Conservation (phyloP, 2,113 vertebrate species). For the Grammomys surdaster region DNA sequence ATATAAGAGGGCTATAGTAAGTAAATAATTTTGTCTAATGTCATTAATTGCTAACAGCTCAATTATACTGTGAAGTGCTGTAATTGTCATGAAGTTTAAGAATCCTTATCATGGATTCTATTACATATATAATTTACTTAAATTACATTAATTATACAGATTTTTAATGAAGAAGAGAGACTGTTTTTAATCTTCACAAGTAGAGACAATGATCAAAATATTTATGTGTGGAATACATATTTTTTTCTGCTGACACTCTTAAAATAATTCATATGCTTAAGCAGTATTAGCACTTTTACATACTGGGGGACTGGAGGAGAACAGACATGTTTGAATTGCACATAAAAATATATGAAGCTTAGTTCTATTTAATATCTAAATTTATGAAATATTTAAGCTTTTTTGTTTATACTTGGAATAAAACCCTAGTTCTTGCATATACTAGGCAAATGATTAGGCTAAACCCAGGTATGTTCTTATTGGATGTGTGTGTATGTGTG, state of each 20-base stretch:
- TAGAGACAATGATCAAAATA: constrained; percentile 79
- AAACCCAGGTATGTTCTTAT: neutral
- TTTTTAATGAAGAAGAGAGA: constrained; percentile 71
- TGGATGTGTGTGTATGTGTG: neutral
- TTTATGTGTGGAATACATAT: constrained; percentile 73
- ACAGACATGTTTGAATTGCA: constrained; percentile 30
- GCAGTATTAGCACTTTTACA: constrained; percentile 62
- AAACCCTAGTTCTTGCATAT: neutral
- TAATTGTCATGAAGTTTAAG: constrained; percentile 72
- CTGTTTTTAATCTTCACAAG: constrained; percentile 71
- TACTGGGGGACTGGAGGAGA: neutral
- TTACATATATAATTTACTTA: constrained; percentile 77
- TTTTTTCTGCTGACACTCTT: constrained; percentile 72
- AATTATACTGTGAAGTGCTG: constrained; percentile 65
- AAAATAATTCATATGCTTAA: constrained; percentile 68
- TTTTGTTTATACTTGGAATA: neutral
- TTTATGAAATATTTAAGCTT: constrained; percentile 26
- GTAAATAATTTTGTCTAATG: constrained; percentile 71
- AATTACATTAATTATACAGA: constrained; percentile 80
- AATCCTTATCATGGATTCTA: constrained; percentile 68
- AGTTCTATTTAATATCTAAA: constrained; percentile 36
- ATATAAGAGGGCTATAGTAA: constrained; percentile 60
- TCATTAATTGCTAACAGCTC: constrained; percentile 72
- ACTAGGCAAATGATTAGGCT: neutral
- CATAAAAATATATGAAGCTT: constrained; percentile 18